These are phyloP conservation scores for Nylanderia fulva DNA, from an alignment of 1,140 invertebrate species.

Conservation along the genomic window DNA sequence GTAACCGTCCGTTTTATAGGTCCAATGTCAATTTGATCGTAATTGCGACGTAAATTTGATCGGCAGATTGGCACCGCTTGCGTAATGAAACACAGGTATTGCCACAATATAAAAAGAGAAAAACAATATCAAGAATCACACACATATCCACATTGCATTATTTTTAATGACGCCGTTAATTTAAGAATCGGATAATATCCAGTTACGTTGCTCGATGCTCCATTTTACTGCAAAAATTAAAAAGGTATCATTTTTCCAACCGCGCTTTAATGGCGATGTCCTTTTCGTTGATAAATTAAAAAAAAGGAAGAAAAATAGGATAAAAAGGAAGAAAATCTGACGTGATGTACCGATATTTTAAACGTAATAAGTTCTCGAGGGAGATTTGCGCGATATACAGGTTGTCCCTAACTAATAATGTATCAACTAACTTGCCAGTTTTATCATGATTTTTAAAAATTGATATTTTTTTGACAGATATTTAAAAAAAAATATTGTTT, in stretches of 20 bases:
- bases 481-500: too few species aligned
- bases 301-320: slow-evolving; percentile 16
- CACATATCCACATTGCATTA: slow-evolving; percentile 20
- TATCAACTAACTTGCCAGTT: slow-evolving; percentile 11
- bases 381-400: slow-evolving; percentile 24
- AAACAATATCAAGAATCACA: slow-evolving; percentile 23
- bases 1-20: background rate
- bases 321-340: slow-evolving; percentile 51
- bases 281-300: slow-evolving; percentile 45
- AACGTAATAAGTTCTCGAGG: slow-evolving; percentile 52
- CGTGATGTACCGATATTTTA: slow-evolving; percentile 35
- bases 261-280: slow-evolving; percentile 23
- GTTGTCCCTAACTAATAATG: slow-evolving; percentile 13
- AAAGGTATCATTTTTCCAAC: slow-evolving; percentile 32
- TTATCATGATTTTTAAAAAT: background rate
- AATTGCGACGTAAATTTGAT: slow-evolving; percentile 42
- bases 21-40: slow-evolving; percentile 12
- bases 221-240: slow-evolving; percentile 28
- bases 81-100: background rate
- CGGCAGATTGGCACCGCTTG: background rate
- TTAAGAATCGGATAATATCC: slow-evolving; percentile 51
- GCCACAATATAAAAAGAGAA: slow-evolving; percentile 1
- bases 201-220: slow-evolving; percentile 26
- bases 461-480: background rate
- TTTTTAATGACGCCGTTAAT: slow-evolving; percentile 47